Evolutionary conservation across 2,797 vertebrate genomes (phyloP).

Genomic region (Cossypha polioptera): DNA sequence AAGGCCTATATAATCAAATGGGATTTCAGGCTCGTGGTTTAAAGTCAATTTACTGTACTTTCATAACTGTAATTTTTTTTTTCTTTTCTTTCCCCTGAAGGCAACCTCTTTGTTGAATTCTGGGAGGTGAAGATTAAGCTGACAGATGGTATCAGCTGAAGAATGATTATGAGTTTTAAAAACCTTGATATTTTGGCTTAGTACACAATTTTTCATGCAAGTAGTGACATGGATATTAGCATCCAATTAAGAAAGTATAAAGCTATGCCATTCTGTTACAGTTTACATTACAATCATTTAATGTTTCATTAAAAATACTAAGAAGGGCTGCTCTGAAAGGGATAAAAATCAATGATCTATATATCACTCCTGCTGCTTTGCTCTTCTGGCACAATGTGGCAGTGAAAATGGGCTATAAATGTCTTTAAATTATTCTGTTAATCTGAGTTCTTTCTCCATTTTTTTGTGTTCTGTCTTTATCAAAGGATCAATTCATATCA

Average conservation of each 20-base stretch:
- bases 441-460: not conserved
- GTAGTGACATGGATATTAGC: conserved; percentile 53
- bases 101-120: not conserved
- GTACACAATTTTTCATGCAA: conserved; percentile 43
- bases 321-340: not conserved
- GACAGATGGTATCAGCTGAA: conserved; percentile 58
- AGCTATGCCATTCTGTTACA: conserved; percentile 3
- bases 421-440: not conserved
- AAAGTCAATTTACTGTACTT: not conserved
- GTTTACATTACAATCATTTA: conserved; percentile 15
- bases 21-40: not conserved
- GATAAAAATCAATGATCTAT: conserved; percentile 22
- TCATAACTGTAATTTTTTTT: not conserved
- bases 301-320: conserved; percentile 39
- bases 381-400: not conserved
- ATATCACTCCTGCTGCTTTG: not conserved
- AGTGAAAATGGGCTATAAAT: not conserved
- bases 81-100: conserved; percentile 25
- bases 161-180: conserved; percentile 51
- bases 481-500: not conserved
- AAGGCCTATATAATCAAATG: not conserved
- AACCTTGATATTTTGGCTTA: conserved; percentile 56
- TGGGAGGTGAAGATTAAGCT: conserved; percentile 43
- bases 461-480: not conserved
- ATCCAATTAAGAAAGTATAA: conserved; percentile 55